Evolutionary conservation across 2,888 invertebrate species (phyloP).

Genomic region (Tiliacea aurago): DNA sequence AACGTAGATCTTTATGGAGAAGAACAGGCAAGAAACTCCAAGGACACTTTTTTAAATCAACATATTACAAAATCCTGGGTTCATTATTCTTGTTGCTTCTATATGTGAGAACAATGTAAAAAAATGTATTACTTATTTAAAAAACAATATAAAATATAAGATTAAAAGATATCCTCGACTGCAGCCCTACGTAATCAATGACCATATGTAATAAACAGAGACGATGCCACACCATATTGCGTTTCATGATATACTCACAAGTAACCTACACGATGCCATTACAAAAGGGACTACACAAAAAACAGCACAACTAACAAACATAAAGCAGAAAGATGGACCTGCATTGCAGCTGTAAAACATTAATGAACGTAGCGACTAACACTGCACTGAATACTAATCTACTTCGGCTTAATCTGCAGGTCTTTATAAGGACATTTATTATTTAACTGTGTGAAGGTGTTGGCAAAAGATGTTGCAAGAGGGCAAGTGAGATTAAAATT

Average conservation of each 20-base stretch:
- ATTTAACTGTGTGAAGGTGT: background rate
- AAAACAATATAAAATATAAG: no score
- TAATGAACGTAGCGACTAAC: conserved; percentile 17
- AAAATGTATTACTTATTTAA: no score
- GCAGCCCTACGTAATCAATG: background rate
- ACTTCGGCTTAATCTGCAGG: background rate
- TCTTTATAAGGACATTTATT: conserved; percentile 2
- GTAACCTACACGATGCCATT: background rate
- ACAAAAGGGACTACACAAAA: background rate
- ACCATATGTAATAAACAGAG: background rate
- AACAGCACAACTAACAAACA: background rate
- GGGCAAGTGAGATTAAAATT: background rate
- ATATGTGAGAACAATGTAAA: no score
- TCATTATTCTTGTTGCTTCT: no score
- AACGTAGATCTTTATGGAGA: no score
- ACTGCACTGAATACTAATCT: conserved; percentile 30
- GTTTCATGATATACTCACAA: no score
- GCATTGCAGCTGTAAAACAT: conserved; percentile 41
- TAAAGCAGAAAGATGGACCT: conserved; percentile 18
- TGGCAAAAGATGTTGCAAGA: background rate
- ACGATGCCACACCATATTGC: background rate
- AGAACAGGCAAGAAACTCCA: no score
- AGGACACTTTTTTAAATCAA: no score
- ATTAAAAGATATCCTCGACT: background rate
- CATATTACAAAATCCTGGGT: no score